phyloP scores from a whole-genome alignment of 2,797 vertebrate species.

The Tadarida brasiliensis region DNA sequence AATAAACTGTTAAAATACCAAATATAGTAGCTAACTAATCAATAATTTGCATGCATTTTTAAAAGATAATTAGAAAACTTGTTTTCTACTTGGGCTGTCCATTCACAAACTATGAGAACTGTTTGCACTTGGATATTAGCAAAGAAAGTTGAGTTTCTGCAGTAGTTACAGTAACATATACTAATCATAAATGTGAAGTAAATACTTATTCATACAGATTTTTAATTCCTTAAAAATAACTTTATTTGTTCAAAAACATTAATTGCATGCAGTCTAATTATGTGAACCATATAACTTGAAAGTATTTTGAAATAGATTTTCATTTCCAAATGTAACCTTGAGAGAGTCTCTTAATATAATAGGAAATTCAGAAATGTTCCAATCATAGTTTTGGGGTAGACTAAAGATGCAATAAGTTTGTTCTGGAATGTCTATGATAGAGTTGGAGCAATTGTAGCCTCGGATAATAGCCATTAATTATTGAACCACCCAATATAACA shows the following conservation, averaged over 20 bases:
- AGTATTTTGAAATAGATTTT: constrained; percentile 16
- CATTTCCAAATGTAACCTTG: background rate
- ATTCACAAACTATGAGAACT: background rate
- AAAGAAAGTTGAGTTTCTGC: constrained; percentile 20
- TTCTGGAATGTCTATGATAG: constrained; percentile 2
- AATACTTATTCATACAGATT: background rate
- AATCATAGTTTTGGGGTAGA: background rate
- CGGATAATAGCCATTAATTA: background rate
- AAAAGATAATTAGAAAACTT: background rate
- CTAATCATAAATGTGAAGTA: background rate
- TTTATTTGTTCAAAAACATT: background rate
- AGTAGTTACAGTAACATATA: background rate
- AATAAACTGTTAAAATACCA: background rate
- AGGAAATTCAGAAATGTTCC: background rate
- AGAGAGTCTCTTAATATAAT: background rate
- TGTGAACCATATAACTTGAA: background rate
- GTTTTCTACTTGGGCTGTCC: background rate
- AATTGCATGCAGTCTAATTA: background rate
- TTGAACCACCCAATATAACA: background rate
- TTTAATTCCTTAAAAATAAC: constrained; percentile 46
- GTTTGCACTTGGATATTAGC: background rate
- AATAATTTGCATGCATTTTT: background rate
- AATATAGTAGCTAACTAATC: background rate
- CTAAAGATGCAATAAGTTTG: background rate
- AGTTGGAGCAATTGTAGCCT: background rate